phyloP scores from a whole-genome alignment of 2,113 vertebrate species.

The Vombatus ursinus region DNA sequence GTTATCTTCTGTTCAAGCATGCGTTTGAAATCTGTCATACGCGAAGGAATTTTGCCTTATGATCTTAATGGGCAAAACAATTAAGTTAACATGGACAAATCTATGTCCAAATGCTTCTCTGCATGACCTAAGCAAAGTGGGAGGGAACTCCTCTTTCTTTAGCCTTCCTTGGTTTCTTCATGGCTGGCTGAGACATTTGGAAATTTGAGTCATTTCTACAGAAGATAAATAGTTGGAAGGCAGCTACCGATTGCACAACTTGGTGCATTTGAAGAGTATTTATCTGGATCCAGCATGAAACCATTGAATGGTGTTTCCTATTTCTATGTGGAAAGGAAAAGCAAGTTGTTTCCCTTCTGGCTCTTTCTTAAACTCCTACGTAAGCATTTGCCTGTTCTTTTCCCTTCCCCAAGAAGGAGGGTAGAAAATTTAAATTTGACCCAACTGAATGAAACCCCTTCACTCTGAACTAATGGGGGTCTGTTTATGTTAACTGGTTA shows the following conservation, averaged over 20 bases:
- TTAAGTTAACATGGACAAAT: neutral
- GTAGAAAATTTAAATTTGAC: neutral
- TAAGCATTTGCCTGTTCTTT: neutral
- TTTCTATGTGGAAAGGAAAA: neutral
- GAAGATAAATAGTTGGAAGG: neutral
- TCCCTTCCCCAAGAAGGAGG: neutral
- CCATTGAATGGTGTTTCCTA: neutral
- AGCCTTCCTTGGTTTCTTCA: neutral
- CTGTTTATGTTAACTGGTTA: neutral
- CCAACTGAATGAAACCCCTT: too few relatives aligned
- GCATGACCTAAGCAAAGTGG: neutral
- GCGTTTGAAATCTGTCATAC: neutral
- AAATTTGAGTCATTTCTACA: neutral
- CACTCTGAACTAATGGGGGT: neutral
- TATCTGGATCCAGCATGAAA: neutral
- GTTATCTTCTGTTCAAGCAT: neutral
- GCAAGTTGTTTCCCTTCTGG: neutral
- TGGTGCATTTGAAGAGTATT: neutral
- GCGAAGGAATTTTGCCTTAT: neutral
- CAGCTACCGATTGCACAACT: neutral
- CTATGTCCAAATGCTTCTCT: neutral
- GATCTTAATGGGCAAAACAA: neutral
- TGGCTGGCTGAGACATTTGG: neutral
- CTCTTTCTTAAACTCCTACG: neutral
- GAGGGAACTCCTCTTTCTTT: neutral